These are phyloP conservation scores for Oreochromis tanganicae DNA, from an alignment of 2,113 vertebrate genomes.

Conservation along the genomic window DNA sequence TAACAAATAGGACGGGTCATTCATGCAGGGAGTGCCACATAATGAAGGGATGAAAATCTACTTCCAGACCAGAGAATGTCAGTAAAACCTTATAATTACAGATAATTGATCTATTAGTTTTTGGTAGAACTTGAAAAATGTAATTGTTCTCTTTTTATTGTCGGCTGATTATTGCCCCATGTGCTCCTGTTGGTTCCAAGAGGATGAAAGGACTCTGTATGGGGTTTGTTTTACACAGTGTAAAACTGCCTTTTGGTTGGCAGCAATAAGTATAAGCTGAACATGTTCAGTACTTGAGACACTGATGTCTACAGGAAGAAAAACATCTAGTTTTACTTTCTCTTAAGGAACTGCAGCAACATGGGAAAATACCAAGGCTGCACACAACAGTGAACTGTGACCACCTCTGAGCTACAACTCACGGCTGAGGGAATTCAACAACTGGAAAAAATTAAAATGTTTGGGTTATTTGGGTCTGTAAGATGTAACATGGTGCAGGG, in stretches of 20 bases:
- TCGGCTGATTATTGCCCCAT: background rate
- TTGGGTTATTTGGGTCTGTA: background rate
- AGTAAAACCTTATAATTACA: background rate
- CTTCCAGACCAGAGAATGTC: background rate
- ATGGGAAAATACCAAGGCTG: background rate
- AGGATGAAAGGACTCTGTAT: fast-evolving
- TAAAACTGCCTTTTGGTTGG: background rate
- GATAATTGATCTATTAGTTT: background rate
- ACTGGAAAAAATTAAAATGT: background rate
- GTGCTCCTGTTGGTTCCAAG: background rate
- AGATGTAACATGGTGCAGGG: background rate
- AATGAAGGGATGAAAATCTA: background rate
- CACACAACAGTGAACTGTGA: background rate
- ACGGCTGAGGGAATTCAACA: background rate
- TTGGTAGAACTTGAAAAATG: background rate
- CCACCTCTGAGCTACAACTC: background rate
- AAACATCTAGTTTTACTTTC: background rate
- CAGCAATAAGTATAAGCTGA: background rate
- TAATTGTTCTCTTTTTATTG: background rate
- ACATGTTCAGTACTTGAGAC: background rate
- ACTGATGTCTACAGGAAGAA: background rate
- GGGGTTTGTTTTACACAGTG: background rate
- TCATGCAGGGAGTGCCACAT: background rate
- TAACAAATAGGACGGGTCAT: background rate
- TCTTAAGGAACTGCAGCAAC: background rate